Conservation (phyloP, 2,888 invertebrate species). For the Leptinotarsa haldemani region DNA sequence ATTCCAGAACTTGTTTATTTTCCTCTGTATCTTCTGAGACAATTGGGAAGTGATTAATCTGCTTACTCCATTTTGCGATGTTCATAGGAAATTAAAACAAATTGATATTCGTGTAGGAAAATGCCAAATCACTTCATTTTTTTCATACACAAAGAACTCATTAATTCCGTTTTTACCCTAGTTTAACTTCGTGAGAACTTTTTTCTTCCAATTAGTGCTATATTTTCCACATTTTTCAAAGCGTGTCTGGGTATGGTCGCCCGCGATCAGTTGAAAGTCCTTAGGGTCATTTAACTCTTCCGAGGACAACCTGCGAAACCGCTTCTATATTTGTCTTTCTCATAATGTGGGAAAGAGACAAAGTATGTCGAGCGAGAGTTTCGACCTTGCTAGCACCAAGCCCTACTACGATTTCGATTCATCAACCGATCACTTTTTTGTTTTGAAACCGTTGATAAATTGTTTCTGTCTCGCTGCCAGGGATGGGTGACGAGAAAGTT, state of each 20-base stretch:
- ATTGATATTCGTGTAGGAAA: neutral
- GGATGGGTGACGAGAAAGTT: constrained; percentile 12
- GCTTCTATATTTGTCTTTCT: constrained; percentile 32
- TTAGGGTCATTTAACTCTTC: constrained; percentile 45
- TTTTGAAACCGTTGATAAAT: constrained; percentile 27
- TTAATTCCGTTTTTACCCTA: neutral
- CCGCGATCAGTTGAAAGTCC: constrained; percentile 35
- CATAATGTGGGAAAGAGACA: constrained; percentile 32
- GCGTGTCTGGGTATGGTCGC: constrained; percentile 34
- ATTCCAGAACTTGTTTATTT: no score
- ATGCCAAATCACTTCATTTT: neutral
- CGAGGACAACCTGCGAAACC: constrained; percentile 40
- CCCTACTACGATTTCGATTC: constrained; percentile 32
- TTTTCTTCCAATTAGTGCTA: constrained; percentile 25
- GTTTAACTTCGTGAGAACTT: constrained; percentile 3
- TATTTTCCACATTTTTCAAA: constrained; percentile 38
- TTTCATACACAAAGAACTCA: neutral
- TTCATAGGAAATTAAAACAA: no score
- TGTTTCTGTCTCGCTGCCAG: neutral
- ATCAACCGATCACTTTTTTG: constrained; percentile 24
- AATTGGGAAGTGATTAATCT: no score
- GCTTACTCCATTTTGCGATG: no score
- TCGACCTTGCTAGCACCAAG: constrained; percentile 38
- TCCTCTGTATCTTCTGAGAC: no score
- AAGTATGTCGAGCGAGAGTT: constrained; percentile 31